A percentile compares a stretch with the other conserved stretches of the same genome.
These are phyloP conservation scores for Saccostrea cuccullata DNA, from an alignment of 1,140 invertebrate species.

Conservation along the genomic window DNA sequence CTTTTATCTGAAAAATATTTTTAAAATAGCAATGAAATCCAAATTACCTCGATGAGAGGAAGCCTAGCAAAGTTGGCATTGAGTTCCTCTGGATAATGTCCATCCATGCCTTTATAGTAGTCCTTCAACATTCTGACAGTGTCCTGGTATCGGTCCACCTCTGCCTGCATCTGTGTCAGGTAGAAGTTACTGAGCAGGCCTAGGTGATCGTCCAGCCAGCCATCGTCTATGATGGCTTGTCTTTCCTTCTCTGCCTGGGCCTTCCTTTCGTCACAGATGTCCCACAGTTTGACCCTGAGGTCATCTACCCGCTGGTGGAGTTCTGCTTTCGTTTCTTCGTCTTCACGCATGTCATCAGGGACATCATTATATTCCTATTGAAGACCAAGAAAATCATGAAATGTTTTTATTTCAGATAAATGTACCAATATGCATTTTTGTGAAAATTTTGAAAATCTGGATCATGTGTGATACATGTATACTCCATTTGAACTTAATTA, in stretches of 20 bases:
- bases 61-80: constrained; percentile 74
- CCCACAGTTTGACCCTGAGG: constrained; percentile 77
- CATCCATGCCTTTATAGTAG: constrained; percentile 78
- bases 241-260: constrained; percentile 77
- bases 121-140: constrained; percentile 77
- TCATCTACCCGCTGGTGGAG: constrained; percentile 78
- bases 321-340: constrained; percentile 77
- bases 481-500: background rate
- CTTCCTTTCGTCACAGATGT: constrained; percentile 78
- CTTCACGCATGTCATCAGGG: constrained; percentile 78
- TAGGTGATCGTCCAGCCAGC: constrained; percentile 78
- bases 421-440: background rate
- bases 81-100: constrained; percentile 75
- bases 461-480: background rate
- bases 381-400: background rate
- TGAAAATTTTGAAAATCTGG: background rate
- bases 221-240: constrained; percentile 74
- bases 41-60: constrained; percentile 75
- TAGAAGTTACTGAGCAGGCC: constrained; percentile 78
- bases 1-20: background rate
- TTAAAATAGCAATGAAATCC: background rate
- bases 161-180: constrained; percentile 77
- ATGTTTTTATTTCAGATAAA: background rate
- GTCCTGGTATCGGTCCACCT: constrained; percentile 78
- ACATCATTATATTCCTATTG: constrained; percentile 77